Evolutionary conservation across 92 coral and sea anemone species (phyloP), one percentile per base, ranked within the genome.

Genomic region (Hydrozoanthus gracilis): DNA sequence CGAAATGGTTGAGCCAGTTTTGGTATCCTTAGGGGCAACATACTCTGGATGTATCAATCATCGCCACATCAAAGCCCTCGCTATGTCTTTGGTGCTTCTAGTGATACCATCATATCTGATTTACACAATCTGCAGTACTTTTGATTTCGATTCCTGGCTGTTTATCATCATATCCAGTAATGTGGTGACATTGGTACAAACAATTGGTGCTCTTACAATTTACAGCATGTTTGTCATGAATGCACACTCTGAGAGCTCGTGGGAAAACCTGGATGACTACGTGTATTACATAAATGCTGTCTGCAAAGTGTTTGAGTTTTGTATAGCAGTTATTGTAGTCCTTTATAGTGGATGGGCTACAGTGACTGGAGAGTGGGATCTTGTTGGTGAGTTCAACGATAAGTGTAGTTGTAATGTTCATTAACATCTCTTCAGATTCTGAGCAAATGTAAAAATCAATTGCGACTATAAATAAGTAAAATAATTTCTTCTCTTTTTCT

Each of bases 211-310:
- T 10, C 88, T 95, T 20, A 86, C 95, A 45, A 82, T 93, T 15
- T 96, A 93, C 84, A 91, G 88, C 51, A 86, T 95, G 83, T 96
- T 96, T 76, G 82, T 96, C 4, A 88, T 91, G 27, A 95, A 96
- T 87, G 91, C 92, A 1, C 95, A 92, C 67, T 83, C 91, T 3
- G 77, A 86, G 60, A 87, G 84, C 73, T 92, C 89, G 39, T 88
- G 95, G 87, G 93, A 90, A 86, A 93, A 95, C 50, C 73, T 96
- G 71, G 99, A 96, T 90, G 99, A 96, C 80, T 93, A 92, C 85
- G 94, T 96, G 11, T 96, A 96, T 70, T 95, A 95, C 79, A 89
- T 96, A 55, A 96, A 92, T 86, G 99, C 95, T 15, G 89, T 91
- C 18, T 89, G 96, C 12, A 95, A 96, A 71, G 89, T 94, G 14